A percentile compares a stretch with the other conserved stretches of the same genome.
These are phyloP conservation scores for Troglohyphantes excavatus DNA, from an alignment of 2,888 invertebrate species.

Conservation along the genomic window DNA sequence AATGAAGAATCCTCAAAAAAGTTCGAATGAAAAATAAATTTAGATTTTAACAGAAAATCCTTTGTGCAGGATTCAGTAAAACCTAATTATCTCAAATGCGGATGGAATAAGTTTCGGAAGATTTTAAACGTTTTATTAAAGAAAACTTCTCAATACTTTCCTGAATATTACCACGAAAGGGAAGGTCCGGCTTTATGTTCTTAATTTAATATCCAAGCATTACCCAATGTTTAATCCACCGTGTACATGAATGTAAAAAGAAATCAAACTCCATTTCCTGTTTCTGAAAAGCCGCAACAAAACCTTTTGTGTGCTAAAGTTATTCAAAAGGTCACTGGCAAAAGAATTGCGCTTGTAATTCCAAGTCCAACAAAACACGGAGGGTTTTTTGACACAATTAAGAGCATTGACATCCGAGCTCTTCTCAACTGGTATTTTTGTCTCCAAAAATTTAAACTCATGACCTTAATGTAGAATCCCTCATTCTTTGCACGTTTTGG, in stretches of 20 bases:
- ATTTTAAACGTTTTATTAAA: too few relatives aligned
- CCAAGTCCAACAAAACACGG: background rate
- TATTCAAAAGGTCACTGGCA: background rate
- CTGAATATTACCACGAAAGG: background rate
- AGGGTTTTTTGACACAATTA: constrained; percentile 30
- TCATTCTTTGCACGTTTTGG: constrained; percentile 55
- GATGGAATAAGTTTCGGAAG: too few relatives aligned
- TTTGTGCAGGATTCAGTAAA: too few relatives aligned
- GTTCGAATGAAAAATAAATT: too few relatives aligned
- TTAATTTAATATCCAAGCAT: background rate
- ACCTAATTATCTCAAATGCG: too few relatives aligned
- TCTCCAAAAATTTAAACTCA: constrained; percentile 49
- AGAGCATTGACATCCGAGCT: constrained; percentile 57
- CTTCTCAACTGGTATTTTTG: constrained; percentile 37
- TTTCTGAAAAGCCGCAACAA: background rate
- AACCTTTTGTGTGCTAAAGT: background rate
- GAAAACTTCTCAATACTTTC: background rate
- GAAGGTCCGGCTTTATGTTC: too few relatives aligned
- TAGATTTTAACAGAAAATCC: too few relatives aligned
- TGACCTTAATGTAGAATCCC: constrained; percentile 52
- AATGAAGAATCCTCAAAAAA: too few relatives aligned
- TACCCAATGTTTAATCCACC: background rate
- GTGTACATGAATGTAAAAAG: background rate
- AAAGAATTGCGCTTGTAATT: background rate
- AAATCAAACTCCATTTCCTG: constrained; percentile 12